Evolutionary conservation across 2,888 invertebrate species (phyloP), one percentile per base, ranked within the genome.

Genomic region (Nymphalis urticae): DNA sequence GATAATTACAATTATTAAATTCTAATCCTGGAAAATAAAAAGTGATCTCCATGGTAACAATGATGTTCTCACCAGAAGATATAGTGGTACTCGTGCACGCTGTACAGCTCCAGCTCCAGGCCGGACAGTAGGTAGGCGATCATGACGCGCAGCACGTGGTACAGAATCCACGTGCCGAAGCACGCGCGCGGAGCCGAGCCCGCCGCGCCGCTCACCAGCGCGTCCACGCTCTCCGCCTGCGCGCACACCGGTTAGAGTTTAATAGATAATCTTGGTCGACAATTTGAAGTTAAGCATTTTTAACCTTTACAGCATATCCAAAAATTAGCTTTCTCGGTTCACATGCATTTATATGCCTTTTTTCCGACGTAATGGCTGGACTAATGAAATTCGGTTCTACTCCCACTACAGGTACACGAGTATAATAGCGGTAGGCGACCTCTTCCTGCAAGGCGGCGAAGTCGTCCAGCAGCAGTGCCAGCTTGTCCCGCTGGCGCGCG

Each of bases 81-180:
- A 84, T 98, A 98, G 79, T 98, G 96, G 87, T 97, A 99, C 90
- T 99, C 99, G 85, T 99, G 98, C 32, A 97, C 96, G 69, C 98
- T 97, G 89, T 99, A 99, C 48, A 99, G 92, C 86, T 99, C 98
- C 66, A 99, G 93, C 84, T 99, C 98, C 79, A 99, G 97, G 0
- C 99, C 99, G 27, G 98, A 96, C 77, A 99, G 94, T 50, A 98
- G 93, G 87, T 98, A 99, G 83, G 98, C 96, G 79, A 98, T 96
- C 98, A 99, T 98, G 48, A 98, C 95, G 58, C 96, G 93, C 62
- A 98, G 93, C 59, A 98, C 97, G 86, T 99, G 98, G 90, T 98
- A 98, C 73, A 99, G 93, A 51, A 98, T 95, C 98, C 99, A 99
- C 0, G 98, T 98, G 66, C 97, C 97, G 83, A 97, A 97, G 85